Base-by-base conservation (phyloP, 1,140 invertebrate genomes). In the Oryctes rhinoceros region DNA sequence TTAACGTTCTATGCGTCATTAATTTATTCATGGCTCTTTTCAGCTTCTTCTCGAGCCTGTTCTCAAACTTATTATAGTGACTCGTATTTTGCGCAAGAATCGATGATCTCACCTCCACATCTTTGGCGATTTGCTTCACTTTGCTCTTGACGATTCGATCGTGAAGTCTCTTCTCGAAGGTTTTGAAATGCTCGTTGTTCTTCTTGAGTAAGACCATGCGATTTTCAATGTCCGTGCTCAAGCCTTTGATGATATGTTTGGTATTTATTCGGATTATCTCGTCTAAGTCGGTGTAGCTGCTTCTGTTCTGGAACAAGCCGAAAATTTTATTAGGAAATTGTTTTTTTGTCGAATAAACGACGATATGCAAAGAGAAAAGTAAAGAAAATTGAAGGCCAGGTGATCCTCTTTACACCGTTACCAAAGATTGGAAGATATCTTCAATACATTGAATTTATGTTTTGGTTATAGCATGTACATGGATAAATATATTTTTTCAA, bases 161-260 rank as follows among this genome's bases (percentile, higher is more conserved):
- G 9, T 76, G 75, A 10, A 76, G 35, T 1, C 47, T 76, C 0
- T 37, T 76, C 15, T 76, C 75, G 37, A 76, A 76, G 48, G 4
- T 18, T 1, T 76, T 76, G 20, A 76, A 76, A 76, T 76, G 75
- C 13, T 76, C 75, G 13, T 76, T 44, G 13, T 76, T 76, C 18
- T 76, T 76, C 7, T 76, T 76, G 6, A 76, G 5, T 10, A 76
- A 20, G 7, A 47, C 13, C 47, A 76, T 47, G 10, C 47, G 75
- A 47, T 44, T 47, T 76, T 76, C 75, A n/a, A 76, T 76, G 10
- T 76, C 75, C 11, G 47, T 6, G 6, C n/a, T 9, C 4, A 76
- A n/a, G 18, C 75, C 47, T 18, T 15, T 44, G 10, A 44, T 76
- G 7, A 76, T 76, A 1, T 44, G 15, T 18, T 47, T 49, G 11